Percentiles rank a stretch among this genome's conserved stretches.
Evolutionary conservation across 2,113 vertebrate species (phyloP).

Genomic region (Benitochromis conjunctus): DNA sequence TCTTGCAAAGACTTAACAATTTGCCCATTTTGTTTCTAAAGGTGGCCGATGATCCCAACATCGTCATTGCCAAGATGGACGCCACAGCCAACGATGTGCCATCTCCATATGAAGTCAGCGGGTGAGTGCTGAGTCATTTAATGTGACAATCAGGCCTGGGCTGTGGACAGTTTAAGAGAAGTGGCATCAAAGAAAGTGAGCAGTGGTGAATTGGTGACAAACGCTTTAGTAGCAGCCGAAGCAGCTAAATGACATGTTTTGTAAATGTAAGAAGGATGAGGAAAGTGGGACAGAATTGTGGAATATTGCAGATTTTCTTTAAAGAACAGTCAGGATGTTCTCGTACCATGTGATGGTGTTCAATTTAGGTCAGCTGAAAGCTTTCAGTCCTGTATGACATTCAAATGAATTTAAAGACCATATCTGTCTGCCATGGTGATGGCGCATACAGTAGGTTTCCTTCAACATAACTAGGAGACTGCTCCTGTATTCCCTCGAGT

Average conservation of each 20-base stretch:
- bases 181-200: not conserved
- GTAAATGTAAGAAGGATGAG: not conserved
- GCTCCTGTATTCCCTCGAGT: not conserved
- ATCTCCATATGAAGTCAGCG: constrained; percentile 92
- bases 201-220: not conserved
- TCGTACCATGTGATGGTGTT: not conserved
- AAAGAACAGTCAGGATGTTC: not conserved
- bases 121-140: constrained; percentile 73
- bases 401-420: not conserved
- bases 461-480: not conserved
- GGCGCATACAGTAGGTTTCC: not conserved
- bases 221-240: not conserved
- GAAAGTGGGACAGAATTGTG: not conserved
- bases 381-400: not conserved
- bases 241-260: not conserved
- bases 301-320: not conserved
- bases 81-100: constrained; percentile 98
- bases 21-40: constrained; percentile 45
- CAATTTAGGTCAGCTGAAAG: not conserved
- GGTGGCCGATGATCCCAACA: constrained; percentile 85
- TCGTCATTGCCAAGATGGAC: constrained; percentile 98
- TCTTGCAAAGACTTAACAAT: not conserved
- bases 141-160: not conserved
- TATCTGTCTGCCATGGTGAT: not conserved
- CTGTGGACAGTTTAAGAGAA: not conserved